Percentiles rank a stretch among this genome's conserved stretches.
Evolutionary conservation across 2,888 invertebrate genomes (phyloP).

Genomic region (Tinea pellionella): DNA sequence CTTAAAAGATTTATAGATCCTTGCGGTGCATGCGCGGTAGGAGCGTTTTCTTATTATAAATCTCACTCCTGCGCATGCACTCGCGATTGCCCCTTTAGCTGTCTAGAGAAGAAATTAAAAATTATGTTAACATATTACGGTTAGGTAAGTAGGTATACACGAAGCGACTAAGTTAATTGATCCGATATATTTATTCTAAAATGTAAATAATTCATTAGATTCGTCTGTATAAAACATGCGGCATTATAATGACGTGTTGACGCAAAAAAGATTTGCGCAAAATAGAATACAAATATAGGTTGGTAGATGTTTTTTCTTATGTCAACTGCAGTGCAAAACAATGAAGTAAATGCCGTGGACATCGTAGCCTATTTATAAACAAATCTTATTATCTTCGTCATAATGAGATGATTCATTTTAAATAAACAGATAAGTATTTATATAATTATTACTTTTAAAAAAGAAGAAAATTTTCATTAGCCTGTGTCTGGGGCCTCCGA

Average conservation of each 20-base stretch:
- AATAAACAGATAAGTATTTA: not conserved
- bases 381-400: too few relatives aligned
- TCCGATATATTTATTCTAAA: not conserved
- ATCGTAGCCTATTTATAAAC: too few relatives aligned
- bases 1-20: constrained; percentile 65
- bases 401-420: not conserved
- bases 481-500: not conserved
- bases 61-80: constrained; percentile 62
- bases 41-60: constrained; percentile 68
- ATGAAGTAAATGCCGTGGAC: too few relatives aligned
- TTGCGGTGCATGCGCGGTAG: constrained; percentile 65
- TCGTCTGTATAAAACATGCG: too few relatives aligned
- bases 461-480: not conserved
- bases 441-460: not conserved
- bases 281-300: too few relatives aligned
- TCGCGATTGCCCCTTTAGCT: constrained; percentile 56
- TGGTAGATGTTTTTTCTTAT: too few relatives aligned
- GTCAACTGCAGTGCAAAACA: too few relatives aligned
- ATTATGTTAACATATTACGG: constrained; percentile 62
- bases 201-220: not conserved
- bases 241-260: too few relatives aligned
- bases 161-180: not conserved
- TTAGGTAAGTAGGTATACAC: too few relatives aligned
- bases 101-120: constrained; percentile 57
- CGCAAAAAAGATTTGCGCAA: too few relatives aligned